A percentile compares a stretch with the other conserved stretches of the same genome.
Conservation (phyloP, 2,888 invertebrate genomes). For the Andrena trimmerana region DNA sequence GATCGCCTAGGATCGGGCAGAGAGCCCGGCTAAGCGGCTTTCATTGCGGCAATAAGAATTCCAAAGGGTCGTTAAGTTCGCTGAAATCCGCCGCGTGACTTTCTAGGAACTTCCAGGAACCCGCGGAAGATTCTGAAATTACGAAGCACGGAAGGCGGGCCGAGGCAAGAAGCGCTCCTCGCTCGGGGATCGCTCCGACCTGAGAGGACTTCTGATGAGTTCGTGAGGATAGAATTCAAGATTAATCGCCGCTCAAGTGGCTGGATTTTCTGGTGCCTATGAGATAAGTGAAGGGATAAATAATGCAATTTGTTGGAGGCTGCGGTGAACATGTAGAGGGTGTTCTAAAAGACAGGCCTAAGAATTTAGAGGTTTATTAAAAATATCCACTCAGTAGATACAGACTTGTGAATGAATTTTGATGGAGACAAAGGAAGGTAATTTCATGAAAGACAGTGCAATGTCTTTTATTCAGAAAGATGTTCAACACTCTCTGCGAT, state of each 20-base stretch:
- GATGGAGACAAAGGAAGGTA: no score
- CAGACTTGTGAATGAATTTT: no score
- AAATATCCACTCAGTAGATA: no score
- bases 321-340: no score
- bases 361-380: no score
- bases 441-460: no score
- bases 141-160: not conserved
- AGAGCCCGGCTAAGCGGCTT: conserved; percentile 40
- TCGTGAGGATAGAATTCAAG: not conserved
- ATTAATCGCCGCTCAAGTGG: not conserved
- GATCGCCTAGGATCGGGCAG: conserved; percentile 62
- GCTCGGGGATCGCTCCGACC: conserved; percentile 6
- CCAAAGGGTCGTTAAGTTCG: conserved; percentile 57
- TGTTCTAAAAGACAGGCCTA: no score
- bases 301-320: not conserved
- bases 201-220: conserved; percentile 7
- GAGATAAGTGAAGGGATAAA: not conserved
- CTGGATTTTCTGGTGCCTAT: not conserved
- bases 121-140: conserved; percentile 26
- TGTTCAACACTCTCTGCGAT: not conserved
- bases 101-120: conserved; percentile 60
- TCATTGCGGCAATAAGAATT: conserved; percentile 62
- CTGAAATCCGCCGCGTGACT: conserved; percentile 56
- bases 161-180: conserved; percentile 15
- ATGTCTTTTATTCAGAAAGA: not conserved